A percentile compares a stretch with the other conserved stretches of the same genome.
Evolutionary conservation across 2,888 invertebrate species (phyloP).

Genomic region (Eurytoma californica): DNA sequence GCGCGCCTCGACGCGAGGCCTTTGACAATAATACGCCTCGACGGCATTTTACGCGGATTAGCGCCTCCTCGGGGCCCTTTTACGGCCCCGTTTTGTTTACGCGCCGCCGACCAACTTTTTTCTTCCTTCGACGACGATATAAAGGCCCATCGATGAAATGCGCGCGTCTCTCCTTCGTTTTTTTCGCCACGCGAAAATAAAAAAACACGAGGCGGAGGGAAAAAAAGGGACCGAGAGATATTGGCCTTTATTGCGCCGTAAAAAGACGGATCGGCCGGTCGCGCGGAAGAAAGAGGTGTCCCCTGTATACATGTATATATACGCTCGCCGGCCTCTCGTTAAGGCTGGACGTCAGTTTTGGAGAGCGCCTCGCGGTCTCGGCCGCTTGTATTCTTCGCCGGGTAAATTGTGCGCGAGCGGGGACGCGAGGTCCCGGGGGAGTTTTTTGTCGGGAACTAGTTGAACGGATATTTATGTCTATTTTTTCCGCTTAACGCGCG

Average conservation of each 20-base stretch:
- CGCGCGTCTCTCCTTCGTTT: not conserved
- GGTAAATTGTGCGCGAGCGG: too few species aligned
- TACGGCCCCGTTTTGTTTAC: conserved; percentile 62
- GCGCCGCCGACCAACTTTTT: conserved; percentile 52
- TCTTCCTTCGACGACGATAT: conserved; percentile 11
- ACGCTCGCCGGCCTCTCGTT: conserved; percentile 8
- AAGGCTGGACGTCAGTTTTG: conserved; percentile 18
- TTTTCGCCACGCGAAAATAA: too few species aligned
- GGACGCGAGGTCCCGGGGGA: not conserved
- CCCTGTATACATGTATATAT: too few species aligned
- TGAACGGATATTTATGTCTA: conserved; percentile 10
- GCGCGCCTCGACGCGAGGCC: conserved; percentile 60
- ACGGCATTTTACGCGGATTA: conserved; percentile 62
- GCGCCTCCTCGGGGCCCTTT: conserved; percentile 57
- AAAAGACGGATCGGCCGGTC: conserved; percentile 7
- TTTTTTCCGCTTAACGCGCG: not conserved
- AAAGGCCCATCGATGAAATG: conserved; percentile 36
- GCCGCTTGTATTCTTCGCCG: not conserved
- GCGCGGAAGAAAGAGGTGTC: not conserved
- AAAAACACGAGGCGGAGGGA: too few species aligned
- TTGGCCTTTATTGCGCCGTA: conserved; percentile 18
- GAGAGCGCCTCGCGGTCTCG: not conserved
- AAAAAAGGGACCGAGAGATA: conserved; percentile 2
- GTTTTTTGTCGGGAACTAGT: not conserved
- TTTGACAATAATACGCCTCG: conserved; percentile 67